A percentile compares a stretch with the other conserved stretches of the same genome.
Conservation (phyloP, 2,113 vertebrate genomes). For the Boleophthalmus pectinirostris region DNA sequence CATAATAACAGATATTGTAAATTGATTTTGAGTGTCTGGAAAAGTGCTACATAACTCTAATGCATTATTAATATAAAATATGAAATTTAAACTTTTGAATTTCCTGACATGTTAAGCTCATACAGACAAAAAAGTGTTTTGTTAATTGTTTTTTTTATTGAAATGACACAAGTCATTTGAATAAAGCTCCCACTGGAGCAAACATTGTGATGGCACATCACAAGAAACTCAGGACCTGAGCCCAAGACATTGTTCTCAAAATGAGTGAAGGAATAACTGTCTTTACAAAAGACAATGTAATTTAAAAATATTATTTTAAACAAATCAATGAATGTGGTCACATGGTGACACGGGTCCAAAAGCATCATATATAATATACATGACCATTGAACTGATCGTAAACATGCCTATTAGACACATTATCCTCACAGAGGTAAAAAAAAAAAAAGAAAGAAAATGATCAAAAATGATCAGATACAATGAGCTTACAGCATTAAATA, state of each 20-base stretch:
- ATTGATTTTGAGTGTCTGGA: no score
- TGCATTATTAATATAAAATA: no score
- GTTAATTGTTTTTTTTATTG: conserved; percentile 1
- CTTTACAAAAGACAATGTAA: neutral
- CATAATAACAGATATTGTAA: no score
- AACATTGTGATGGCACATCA: neutral
- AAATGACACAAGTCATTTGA: neutral
- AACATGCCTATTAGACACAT: neutral
- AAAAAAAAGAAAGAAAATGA: neutral
- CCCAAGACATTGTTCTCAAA: neutral
- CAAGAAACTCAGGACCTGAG: neutral
- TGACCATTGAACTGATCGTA: neutral
- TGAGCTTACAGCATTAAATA: neutral
- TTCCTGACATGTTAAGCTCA: neutral
- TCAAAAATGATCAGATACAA: neutral
- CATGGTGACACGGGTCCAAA: neutral
- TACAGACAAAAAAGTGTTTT: neutral
- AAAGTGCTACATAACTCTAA: no score
- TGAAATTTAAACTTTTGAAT: no score
- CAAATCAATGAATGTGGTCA: neutral
- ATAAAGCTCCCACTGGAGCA: neutral
- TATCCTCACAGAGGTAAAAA: neutral
- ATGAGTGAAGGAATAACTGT: neutral
- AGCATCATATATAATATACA: neutral
- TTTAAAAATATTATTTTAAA: neutral